phyloP scores from a whole-genome alignment of 2,888 invertebrate genomes.

The Nyleta sp. region DNA sequence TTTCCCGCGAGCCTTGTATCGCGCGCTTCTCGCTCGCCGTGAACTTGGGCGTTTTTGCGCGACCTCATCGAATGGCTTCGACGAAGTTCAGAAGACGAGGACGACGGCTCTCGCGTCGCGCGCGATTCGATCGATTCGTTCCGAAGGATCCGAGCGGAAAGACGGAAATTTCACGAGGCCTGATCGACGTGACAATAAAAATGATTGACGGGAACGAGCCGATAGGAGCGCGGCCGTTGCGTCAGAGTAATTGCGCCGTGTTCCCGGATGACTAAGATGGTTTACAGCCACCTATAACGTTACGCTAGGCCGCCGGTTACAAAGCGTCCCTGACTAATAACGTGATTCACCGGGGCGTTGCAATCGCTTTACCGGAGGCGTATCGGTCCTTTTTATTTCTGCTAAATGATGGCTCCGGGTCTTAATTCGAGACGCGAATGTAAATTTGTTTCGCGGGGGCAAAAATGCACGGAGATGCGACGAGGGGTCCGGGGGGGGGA shows the following conservation, averaged over 20 bases:
- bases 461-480: too few relatives aligned
- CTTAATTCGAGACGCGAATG: conserved; percentile 23
- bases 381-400: conserved; percentile 18
- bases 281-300: conserved; percentile 23
- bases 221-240: not conserved
- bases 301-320: conserved; percentile 16
- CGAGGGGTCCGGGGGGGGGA: too few relatives aligned
- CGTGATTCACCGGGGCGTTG: conserved; percentile 38
- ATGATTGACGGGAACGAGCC: conserved; percentile 3
- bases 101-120: conserved; percentile 34
- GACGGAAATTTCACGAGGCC: conserved; percentile 1
- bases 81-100: conserved; percentile 54
- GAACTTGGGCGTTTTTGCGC: conserved; percentile 65
- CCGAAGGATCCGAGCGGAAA: conserved; percentile 21
- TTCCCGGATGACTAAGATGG: conserved; percentile 28
- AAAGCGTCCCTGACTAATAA: conserved; percentile 38
- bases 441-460: conserved; percentile 3
- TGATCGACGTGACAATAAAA: conserved; percentile 6
- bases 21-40: conserved; percentile 55
- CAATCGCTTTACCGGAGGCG: conserved; percentile 26
- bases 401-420: conserved; percentile 8
- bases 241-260: conserved; percentile 13
- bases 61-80: conserved; percentile 60
- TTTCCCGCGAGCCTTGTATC: conserved; percentile 57
- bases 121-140: conserved; percentile 46